Evolutionary conservation across 2,113 vertebrate species (phyloP), one percentile per base, ranked within the genome.

Genomic region (Amia ocellicauda): DNA sequence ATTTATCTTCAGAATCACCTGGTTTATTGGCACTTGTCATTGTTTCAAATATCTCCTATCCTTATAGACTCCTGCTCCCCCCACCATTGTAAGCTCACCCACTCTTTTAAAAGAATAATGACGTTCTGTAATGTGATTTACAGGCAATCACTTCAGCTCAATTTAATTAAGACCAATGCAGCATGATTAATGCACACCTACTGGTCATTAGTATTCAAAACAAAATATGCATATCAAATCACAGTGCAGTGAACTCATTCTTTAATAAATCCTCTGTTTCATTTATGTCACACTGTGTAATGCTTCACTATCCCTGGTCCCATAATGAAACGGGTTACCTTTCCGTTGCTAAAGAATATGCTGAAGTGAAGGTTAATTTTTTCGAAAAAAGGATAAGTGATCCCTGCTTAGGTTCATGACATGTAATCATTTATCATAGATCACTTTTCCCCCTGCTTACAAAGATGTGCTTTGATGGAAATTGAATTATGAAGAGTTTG

Each of bases 151-250:
- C 82, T 80, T 79, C 74, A 54, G 77, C 84, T 82, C 87, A 84
- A 85, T 90, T 89, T 84, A 85, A 89, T 89, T 83, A 89, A 81
- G 75, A 67, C 80, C 87, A 85, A 80, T 86, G 85, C 80, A 74
- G 73, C 76, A 74, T 85, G 85, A 87, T 89, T 79, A 90, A 88
- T 87, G 83, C 77, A 83, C 81, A 88, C 83, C 85, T 85, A 86
- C 80, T 80, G 83, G 76, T 89, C 85, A 84, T 89, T 86, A 85
- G 79, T 77, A 86, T 84, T 75, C 81, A 83, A 81, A 83, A 83
- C 83, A 85, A 86, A 88, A 89, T 87, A 74, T 73, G 83, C 76
- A 86, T 81, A 86, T 83, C 80, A 68, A 77, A 80, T 84, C 80
- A 77, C 29, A 67, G 79, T 78, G 81, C 76, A 70, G 68, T 69